A percentile compares a stretch with the other conserved stretches of the same genome.
Conservation (phyloP, 2,113 vertebrate species). For the Tursiops truncatus region DNA sequence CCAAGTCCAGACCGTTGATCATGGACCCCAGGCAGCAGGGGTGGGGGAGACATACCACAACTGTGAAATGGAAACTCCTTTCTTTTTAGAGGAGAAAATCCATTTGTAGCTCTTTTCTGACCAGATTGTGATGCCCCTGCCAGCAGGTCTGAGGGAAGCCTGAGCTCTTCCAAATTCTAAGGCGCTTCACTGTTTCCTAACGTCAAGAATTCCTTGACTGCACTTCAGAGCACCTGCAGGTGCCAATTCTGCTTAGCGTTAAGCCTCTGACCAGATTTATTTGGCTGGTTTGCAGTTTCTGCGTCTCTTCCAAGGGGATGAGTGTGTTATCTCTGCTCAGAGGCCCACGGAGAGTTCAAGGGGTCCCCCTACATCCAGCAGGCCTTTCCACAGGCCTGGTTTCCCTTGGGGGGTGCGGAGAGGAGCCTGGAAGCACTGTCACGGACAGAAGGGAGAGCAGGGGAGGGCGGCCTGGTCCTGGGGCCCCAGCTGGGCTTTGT, state of each 20-base stretch:
- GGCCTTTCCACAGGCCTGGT: accelerated
- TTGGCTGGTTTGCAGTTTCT: background rate
- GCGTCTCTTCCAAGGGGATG: accelerated
- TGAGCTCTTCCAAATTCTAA: background rate
- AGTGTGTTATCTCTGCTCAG: accelerated
- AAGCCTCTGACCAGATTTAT: background rate
- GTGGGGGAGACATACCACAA: accelerated
- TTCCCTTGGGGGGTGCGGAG: accelerated
- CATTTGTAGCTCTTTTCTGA: background rate
- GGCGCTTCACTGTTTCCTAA: background rate
- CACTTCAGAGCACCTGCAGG: background rate
- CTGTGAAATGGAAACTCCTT: background rate
- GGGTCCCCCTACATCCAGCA: background rate
- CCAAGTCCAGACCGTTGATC: accelerated
- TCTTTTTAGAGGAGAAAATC: background rate
- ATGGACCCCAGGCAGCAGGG: accelerated
- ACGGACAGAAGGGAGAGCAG: accelerated
- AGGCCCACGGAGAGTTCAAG: accelerated
- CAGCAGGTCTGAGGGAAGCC: background rate
- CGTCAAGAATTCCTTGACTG: background rate
- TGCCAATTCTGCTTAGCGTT: accelerated
- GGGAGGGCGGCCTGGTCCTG: accelerated
- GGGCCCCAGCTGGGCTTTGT: accelerated
- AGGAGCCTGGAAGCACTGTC: accelerated
- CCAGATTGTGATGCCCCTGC: accelerated